Percentiles rank a stretch among this genome's conserved stretches.
Evolutionary conservation across 2,888 invertebrate species (phyloP).

Genomic region (Platycheirus albimanus): DNA sequence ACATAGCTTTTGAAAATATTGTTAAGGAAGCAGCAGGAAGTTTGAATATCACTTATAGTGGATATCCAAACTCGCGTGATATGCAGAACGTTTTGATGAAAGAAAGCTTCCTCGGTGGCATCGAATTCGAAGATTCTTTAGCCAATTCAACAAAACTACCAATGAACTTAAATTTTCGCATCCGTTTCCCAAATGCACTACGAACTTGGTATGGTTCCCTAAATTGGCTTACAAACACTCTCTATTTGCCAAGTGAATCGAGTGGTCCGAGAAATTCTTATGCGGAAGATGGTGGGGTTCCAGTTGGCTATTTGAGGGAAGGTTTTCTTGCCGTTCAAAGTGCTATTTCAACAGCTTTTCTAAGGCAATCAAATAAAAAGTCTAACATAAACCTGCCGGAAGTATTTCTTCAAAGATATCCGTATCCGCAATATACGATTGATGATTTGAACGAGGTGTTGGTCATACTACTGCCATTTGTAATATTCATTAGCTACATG

Average conservation of each 20-base stretch:
- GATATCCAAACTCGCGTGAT: slow-evolving; percentile 65
- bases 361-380: slow-evolving; percentile 44
- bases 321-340: slow-evolving; percentile 87
- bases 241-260: slow-evolving; percentile 47
- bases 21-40: slow-evolving; percentile 76
- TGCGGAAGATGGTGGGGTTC: slow-evolving; percentile 83
- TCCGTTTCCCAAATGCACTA: slow-evolving; percentile 77
- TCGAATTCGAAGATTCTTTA: slow-evolving; percentile 85
- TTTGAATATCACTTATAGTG: slow-evolving; percentile 72
- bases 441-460: slow-evolving; percentile 87
- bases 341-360: slow-evolving; percentile 83
- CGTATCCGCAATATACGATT: slow-evolving; percentile 83
- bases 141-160: background rate
- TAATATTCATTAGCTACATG: slow-evolving; percentile 90
- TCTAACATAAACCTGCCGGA: slow-evolving; percentile 45
- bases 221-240: slow-evolving; percentile 76
- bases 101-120: slow-evolving; percentile 76
- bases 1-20: slow-evolving; percentile 82
- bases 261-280: slow-evolving; percentile 46
- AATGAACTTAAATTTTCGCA: slow-evolving; percentile 63
- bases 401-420: slow-evolving; percentile 76
- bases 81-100: slow-evolving; percentile 77
- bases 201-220: slow-evolving; percentile 51
- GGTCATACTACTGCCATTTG: slow-evolving; percentile 87
- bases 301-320: slow-evolving; percentile 83